Evolutionary conservation across 2,113 vertebrate genomes (phyloP).

Genomic region (Otis tarda): DNA sequence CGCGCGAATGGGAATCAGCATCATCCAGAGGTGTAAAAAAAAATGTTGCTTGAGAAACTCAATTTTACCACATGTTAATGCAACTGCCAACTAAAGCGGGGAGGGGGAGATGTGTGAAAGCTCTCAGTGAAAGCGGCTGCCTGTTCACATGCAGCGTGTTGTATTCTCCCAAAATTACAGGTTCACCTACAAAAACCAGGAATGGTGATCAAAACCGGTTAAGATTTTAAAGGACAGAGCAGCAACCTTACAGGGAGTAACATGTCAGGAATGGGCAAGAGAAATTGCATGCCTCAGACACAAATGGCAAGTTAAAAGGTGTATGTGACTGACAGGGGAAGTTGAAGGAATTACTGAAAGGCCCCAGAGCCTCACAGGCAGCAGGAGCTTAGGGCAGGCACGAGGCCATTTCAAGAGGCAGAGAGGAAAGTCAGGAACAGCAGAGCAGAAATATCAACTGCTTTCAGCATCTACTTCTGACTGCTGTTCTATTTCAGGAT

Average conservation of each 20-base stretch:
- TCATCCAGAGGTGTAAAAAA: background rate
- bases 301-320: background rate
- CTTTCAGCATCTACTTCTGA: background rate
- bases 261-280: background rate
- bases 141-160: background rate
- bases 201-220: background rate
- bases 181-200: background rate
- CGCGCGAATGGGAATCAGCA: background rate
- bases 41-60: background rate
- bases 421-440: background rate
- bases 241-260: background rate
- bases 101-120: background rate
- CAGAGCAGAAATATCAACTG: background rate
- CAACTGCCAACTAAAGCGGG: background rate
- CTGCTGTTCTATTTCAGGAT: background rate
- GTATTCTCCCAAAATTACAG: background rate
- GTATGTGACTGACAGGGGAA: background rate
- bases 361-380: background rate
- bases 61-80: background rate
- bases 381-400: background rate
- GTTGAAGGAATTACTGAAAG: background rate
- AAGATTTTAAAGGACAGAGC: background rate
- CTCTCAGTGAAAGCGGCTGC: background rate
- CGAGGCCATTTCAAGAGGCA: background rate
- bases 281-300: background rate